Base-by-base conservation (phyloP, 1,140 invertebrate species). In the Teleogryllus occipitalis region DNA sequence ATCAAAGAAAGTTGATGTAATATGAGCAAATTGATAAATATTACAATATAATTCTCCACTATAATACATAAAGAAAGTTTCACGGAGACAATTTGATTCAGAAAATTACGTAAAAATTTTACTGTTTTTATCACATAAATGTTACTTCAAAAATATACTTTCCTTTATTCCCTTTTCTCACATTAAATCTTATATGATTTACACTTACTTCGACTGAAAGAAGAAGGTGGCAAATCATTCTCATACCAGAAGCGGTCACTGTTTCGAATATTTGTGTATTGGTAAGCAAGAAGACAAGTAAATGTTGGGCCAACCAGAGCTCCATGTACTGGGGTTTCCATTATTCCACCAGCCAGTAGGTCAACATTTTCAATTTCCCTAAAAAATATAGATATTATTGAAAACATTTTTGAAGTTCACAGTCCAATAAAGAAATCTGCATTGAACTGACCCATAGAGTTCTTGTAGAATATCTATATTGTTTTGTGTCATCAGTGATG, bases 221-320 rank as follows among this genome's bases (percentile, higher is more conserved):
- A 92, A 2, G 95, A 96, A 0, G 96, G 96, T 0, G 96, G 95
- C 47, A 97, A 90, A 84, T 98, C 96, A 84, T 98, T 98, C 86
- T 98, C 96, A 83, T 97, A 98, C 96, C 96, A 98, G 83, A 97
- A 98, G 79, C 97, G 89, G 87, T 97, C 95, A 54, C 94, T 93
- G 82, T 93, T 91, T 81, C 94, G 91, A 0, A 95, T 85, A 77
- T 92, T 91, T 47, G 90, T 89, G 82, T 97, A 96, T 84, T 98
- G 96, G 46, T 92, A 84, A 15, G 91, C 92, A 0, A 97, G 83
- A 3, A 98, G 87, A 84, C 96, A 97, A n/a, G 91, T 91, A 75
- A 97, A 92, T 0, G 96, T 97, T 14, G 94, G 92, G 0, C 96
- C 96, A 8, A 98, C 91, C 0, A 96, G 89, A 0, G 94, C 91